Evolutionary conservation across 2,113 vertebrate genomes (phyloP).

Genomic region (Cardinalis cardinalis): DNA sequence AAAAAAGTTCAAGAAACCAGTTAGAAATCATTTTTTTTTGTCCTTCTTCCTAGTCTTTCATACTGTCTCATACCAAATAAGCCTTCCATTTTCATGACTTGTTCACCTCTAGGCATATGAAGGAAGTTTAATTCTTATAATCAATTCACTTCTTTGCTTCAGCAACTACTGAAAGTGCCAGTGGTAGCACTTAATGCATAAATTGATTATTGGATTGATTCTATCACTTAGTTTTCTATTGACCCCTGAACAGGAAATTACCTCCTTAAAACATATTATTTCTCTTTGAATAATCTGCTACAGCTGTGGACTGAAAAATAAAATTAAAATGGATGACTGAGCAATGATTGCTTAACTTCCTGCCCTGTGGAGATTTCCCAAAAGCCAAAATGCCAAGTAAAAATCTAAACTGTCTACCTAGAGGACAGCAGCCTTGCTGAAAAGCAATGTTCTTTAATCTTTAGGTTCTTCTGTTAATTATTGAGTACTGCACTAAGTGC

Average conservation of each 20-base stretch:
- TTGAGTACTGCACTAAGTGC: background rate
- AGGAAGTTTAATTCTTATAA: conserved; percentile 11
- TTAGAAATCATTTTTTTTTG: background rate
- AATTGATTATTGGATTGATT: background rate
- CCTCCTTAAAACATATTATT: background rate
- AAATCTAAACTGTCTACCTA: background rate
- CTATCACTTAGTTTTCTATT: background rate
- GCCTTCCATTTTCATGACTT: background rate
- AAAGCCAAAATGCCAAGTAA: background rate
- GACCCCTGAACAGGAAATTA: background rate
- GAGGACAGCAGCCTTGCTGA: background rate
- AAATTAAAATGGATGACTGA: background rate
- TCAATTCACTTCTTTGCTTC: background rate
- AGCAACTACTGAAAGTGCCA: background rate
- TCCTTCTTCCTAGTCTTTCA: background rate
- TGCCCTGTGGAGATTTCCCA: background rate
- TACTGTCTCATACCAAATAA: background rate
- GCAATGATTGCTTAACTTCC: background rate
- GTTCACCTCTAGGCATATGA: background rate
- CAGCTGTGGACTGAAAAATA: background rate
- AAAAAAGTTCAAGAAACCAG: background rate
- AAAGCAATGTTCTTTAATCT: background rate
- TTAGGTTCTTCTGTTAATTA: background rate
- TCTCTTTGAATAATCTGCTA: background rate
- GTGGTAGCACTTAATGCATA: background rate